Evolutionary conservation across 64 coral and sea anemone genomes (phyloP), one percentile per base, ranked within the genome.

Genomic region (Montipora efflorescens): DNA sequence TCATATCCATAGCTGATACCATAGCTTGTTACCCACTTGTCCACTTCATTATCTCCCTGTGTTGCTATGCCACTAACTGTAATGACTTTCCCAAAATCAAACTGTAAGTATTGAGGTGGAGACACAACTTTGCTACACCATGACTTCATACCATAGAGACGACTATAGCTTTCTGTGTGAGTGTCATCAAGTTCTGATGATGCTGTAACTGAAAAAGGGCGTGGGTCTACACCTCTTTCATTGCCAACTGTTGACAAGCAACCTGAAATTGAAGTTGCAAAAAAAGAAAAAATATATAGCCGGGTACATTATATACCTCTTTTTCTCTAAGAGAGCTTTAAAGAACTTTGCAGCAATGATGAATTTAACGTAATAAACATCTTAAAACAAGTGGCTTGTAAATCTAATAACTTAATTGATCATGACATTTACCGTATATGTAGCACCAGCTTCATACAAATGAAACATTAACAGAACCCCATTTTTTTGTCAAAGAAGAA

Each of bases 1-100:
- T 80, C 76, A 51, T 79, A 53, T 47, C 75, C 78, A 72, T 90
- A 90, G 47, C 66, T 90, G 52, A 95, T 50, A 16, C 47, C 90
- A 67, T 91, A 95, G 47, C 45, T 72, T 25, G 52, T 52, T 7
- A 95, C 89, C 93, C 93, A 95, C 36, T 91, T 95, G 71, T 95
- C 62, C 74, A 75, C 77, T 18, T 48, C 85, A 12, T 64, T 74
- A 81, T 90, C 88, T 59, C 93, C 93, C 77, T 95, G 93, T 52
- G 81, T 95, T 44, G 93, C 88, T 67, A 95, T 43, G 20, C 88
- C 81, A 67, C 88, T 95, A 47, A 95, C 51, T 53, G 28, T 87
- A 21, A 83, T 91, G 47, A 86, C 61, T 23, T 58, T 11, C 16
- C 73, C 59, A 21, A 91, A 70, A 62, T 87, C 18, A 52, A 95